Evolutionary conservation across 2,113 vertebrate genomes (phyloP), one percentile per base, ranked within the genome.

Genomic region (Myotis davidii): DNA sequence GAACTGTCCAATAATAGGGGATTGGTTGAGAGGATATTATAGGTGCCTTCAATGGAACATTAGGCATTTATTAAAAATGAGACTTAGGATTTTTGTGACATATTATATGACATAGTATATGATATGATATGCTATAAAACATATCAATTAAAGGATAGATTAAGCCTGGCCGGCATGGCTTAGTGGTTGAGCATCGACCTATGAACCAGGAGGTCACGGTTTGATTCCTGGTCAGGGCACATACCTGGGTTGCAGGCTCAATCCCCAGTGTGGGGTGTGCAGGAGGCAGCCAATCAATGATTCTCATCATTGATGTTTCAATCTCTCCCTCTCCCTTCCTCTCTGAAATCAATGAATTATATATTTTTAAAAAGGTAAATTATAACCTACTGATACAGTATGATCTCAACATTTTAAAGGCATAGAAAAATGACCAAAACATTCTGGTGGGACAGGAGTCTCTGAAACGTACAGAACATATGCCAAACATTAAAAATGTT

Each of bases 41-140:
- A 56, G 14, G 39, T 45, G 37, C 20, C 48, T 83, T 81, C 37
- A 72, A 61, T 25, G 52, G 52, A 89, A 64, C 50, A 5, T 54
- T 64, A 74, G 79, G 77, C 7, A 65, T 65, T 88, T 70, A 78
- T 70, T 76, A 83, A 93, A 95, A 69, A 74, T 29, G 23, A 87
- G 70, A 77, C 54, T 67, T 73, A 50, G 2, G 54, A 64, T 34
- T 34, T 87, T 86, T 45, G 52, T 72, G 37, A 52, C 79, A 70
- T 13, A 2, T 72, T 48, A 56, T 56, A 56, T 25, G 23, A 91
- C 86, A 89, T 64, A 42, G 1, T 87, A 59, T 94, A 48, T 6
- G 39, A 69, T 70, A 81, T 20, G 61, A 37, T 81, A 56, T n/a
- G 9, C 27, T 20, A 45, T 21, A 83, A 85, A 84, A 81, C 5